Evolutionary conservation across 2,888 invertebrate species (phyloP).

Genomic region (Pristionchus fissidentatus): DNA sequence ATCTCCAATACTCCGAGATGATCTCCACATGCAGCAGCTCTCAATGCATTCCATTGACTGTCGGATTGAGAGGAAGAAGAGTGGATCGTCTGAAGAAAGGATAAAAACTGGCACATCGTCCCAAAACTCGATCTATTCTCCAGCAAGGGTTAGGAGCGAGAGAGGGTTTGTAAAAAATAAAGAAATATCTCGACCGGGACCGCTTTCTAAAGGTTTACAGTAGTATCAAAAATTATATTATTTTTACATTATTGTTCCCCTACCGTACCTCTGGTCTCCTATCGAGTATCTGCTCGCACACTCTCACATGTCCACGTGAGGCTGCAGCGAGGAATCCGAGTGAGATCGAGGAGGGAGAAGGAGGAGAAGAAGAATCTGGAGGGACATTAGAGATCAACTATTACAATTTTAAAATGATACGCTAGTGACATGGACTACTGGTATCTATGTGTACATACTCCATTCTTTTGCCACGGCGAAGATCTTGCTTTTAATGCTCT

Average conservation of each 20-base stretch:
- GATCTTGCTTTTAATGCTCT: no score
- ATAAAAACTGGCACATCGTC: neutral
- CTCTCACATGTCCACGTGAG: constrained; percentile 60
- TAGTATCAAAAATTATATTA: neutral
- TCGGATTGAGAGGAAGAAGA: constrained; percentile 34
- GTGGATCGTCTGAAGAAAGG: neutral
- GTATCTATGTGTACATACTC: no score
- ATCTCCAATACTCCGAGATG: constrained; percentile 63
- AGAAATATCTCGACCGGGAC: neutral
- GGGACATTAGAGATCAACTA: constrained; percentile 7
- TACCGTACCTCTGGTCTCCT: constrained; percentile 41
- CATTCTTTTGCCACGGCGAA: no score
- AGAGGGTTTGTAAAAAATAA: neutral
- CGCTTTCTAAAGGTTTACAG: neutral
- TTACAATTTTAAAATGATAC: no score
- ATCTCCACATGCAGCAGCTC: constrained; percentile 63
- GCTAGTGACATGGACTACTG: no score
- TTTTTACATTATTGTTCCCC: no score
- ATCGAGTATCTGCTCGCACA: constrained; percentile 55
- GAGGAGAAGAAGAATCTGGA: constrained; percentile 9
- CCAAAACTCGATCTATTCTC: neutral
- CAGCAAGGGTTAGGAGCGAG: neutral
- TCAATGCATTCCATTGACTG: constrained; percentile 63
- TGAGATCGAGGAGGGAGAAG: constrained; percentile 41
- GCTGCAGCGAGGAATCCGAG: constrained; percentile 55